Evolutionary conservation across 1,140 invertebrate species (phyloP), one percentile per base, ranked within the genome.

Genomic region (Wiebesia pumilae): DNA sequence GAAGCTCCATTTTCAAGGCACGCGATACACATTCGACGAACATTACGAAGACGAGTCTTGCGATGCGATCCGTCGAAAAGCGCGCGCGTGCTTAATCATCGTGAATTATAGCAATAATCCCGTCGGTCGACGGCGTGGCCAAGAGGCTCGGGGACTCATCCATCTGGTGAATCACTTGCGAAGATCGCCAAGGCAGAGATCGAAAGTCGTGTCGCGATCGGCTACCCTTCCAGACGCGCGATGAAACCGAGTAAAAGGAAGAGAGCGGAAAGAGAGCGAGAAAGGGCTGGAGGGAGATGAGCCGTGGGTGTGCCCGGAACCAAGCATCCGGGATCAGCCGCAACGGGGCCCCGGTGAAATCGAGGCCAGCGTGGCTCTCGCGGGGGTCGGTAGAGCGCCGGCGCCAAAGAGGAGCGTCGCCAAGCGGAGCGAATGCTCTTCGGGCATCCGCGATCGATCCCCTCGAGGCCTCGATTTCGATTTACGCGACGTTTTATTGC

Each of bases 301-400:
- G 79, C 81, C 82, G 69, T 77, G 78, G 84, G 83, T 89, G 87
- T 82, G 65, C 78, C 65, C 21, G 40, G 75, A 78, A 78, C 67
- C 51, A n/a, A 24, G n/a, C 38, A 75, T 87, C 67, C 81, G 83
- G 84, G 87, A 87, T 88, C 86, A 80, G 51, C 80, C 80, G 84
- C 86, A 67, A 33, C 75, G 51, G 87, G 85, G 79, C 81, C 58
- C 33, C 81, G 65, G 88, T 89, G 89, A 90, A 90, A 90, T 90
- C 89, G 88, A 89, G 89, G 89, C 88, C 88, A 89, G 86, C 86
- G 87, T 83, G 81, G 86, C 87, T 88, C 85, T 84, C 84, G 87
- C 82, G 87, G 86, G 86, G 82, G 84, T 88, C 86, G 84, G 81
- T 73, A 87, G 86, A 89, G 51, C 77, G 81, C 81, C 35, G 81